Percentiles rank a stretch among this genome's conserved stretches.
phyloP scores from a whole-genome alignment of 2,113 vertebrate genomes.

The Cyprinodon tularosa region DNA sequence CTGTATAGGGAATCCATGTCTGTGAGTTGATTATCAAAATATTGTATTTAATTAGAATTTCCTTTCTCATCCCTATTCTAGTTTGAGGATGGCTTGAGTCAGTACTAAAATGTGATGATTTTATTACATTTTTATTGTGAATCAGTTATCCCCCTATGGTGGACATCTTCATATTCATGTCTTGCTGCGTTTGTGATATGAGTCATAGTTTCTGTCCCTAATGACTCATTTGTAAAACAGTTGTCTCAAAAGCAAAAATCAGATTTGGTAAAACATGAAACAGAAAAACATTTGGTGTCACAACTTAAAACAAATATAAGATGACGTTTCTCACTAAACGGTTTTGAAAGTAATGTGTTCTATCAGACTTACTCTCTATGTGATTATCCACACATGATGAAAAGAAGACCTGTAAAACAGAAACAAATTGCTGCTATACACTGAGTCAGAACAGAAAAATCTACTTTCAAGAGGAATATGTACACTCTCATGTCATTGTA shows the following conservation, averaged over 20 bases:
- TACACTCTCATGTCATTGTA: no score
- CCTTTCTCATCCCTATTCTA: background rate
- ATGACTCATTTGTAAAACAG: no score
- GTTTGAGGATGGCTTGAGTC: background rate
- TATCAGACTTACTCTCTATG: background rate
- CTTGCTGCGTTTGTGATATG: background rate
- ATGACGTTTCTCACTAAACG: background rate
- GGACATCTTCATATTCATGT: background rate
- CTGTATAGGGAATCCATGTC: background rate
- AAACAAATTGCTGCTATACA: background rate
- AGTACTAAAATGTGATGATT: background rate
- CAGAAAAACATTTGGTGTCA: background rate
- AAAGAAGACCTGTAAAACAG: constrained; percentile 9
- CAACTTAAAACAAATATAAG: background rate
- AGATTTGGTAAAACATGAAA: background rate
- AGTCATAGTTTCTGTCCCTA: background rate
- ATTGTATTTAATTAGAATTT: background rate
- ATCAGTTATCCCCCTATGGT: background rate
- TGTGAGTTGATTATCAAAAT: background rate
- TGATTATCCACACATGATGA: background rate
- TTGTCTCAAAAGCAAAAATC: no score
- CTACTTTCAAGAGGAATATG: background rate
- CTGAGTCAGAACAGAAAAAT: background rate
- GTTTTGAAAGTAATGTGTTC: background rate
- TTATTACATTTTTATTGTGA: background rate